Evolutionary conservation across 1,140 invertebrate species (phyloP).

Genomic region (Aphidius gifuensis): DNA sequence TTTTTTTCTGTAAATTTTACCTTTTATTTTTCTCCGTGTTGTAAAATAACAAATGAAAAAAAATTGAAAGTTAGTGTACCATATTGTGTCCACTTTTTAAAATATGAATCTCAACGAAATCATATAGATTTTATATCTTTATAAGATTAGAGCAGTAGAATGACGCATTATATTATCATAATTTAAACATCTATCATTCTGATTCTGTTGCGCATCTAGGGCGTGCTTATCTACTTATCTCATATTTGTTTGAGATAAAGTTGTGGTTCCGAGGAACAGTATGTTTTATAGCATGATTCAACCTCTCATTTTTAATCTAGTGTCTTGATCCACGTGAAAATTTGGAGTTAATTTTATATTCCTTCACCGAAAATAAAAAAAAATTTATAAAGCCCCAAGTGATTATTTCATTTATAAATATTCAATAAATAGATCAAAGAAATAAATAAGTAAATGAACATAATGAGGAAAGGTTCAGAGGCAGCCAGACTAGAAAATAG

Average conservation of each 20-base stretch:
- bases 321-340: slow-evolving; percentile 1
- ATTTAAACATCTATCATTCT: too few species aligned
- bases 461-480: slow-evolving; percentile 41
- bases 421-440: background rate
- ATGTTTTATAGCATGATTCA: slow-evolving; percentile 26
- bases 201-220: slow-evolving; percentile 36
- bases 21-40: too few species aligned
- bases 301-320: slow-evolving; percentile 28
- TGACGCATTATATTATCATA: too few species aligned
- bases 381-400: background rate
- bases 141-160: too few species aligned
- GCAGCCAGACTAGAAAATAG: slow-evolving; percentile 61
- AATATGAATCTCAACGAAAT: too few species aligned
- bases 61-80: too few species aligned
- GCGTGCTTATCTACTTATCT: slow-evolving; percentile 50
- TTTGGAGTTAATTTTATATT: background rate
- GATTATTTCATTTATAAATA: background rate
- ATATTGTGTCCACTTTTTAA: too few species aligned
- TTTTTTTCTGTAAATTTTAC: too few species aligned
- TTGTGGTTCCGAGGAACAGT: slow-evolving; percentile 20
- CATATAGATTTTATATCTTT: too few species aligned
- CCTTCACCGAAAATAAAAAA: background rate
- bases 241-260: slow-evolving; percentile 49
- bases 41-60: too few species aligned
- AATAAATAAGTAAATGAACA: slow-evolving; percentile 33